phyloP scores from a whole-genome alignment of 2,113 vertebrate genomes.

The Psettodes erumei region DNA sequence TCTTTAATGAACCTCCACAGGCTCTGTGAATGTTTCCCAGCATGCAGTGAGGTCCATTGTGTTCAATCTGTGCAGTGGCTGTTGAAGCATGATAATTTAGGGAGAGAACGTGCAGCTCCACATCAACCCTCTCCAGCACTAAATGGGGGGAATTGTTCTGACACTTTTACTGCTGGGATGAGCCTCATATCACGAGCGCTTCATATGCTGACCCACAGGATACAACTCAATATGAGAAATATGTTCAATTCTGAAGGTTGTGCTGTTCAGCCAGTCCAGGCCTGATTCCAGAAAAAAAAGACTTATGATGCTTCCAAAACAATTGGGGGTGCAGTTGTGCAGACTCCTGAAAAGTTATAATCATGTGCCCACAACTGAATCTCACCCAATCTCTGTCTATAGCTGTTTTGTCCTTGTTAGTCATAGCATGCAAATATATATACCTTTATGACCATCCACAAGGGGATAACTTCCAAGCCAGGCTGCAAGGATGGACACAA shows the following conservation, averaged over 20 bases:
- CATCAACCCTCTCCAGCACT: constrained; percentile 54
- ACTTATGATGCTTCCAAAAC: too few species aligned
- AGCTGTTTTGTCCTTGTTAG: too few species aligned
- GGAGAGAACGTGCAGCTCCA: constrained; percentile 70
- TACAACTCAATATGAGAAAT: constrained; percentile 16
- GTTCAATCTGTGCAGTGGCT: constrained; percentile 48
- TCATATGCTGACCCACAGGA: constrained; percentile 43
- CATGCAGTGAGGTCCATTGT: constrained; percentile 50
- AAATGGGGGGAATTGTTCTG: constrained; percentile 68
- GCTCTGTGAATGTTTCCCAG: constrained; percentile 36
- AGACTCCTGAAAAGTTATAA: too few species aligned
- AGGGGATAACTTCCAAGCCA: too few species aligned
- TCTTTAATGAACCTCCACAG: constrained; percentile 32
- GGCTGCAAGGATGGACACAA: too few species aligned
- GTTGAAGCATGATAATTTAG: constrained; percentile 70
- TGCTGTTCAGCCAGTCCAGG: not conserved
- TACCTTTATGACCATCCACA: too few species aligned
- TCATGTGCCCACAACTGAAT: too few species aligned
- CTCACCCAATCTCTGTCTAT: too few species aligned
- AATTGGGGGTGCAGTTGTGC: too few species aligned
- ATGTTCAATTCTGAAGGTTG: constrained; percentile 15
- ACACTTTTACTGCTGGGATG: constrained; percentile 30
- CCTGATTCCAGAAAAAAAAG: too few species aligned
- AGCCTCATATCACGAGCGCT: constrained; percentile 24
- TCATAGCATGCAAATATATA: too few species aligned